These are phyloP conservation scores for Sarcophaga subvicina DNA, from an alignment of 2,888 invertebrate genomes.

Conservation along the genomic window DNA sequence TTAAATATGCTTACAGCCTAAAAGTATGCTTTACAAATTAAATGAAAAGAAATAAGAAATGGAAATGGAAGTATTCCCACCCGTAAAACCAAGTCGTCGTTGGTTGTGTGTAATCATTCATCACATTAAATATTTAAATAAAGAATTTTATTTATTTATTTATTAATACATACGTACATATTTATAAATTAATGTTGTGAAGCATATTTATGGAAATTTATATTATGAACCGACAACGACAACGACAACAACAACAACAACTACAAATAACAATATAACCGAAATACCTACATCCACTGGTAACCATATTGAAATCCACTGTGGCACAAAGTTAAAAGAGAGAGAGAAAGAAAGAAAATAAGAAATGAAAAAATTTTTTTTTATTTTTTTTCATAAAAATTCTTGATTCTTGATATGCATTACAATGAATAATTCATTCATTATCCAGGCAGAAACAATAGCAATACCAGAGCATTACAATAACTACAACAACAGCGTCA, in stretches of 20 bases:
- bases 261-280: constrained; percentile 7
- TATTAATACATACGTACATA: neutral
- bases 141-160: neutral
- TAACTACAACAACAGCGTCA: neutral
- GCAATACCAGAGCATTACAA: neutral
- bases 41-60: neutral
- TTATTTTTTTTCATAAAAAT: constrained; percentile 27
- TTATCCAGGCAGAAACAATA: neutral
- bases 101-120: neutral
- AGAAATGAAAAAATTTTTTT: constrained; percentile 20
- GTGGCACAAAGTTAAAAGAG: constrained; percentile 53
- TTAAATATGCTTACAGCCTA: neutral
- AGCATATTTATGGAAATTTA: neutral
- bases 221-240: neutral
- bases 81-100: neutral
- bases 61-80: neutral
- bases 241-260: neutral
- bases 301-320: constrained; percentile 74
- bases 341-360: constrained; percentile 37
- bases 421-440: constrained; percentile 53
- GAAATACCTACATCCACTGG: constrained; percentile 74
- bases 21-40: neutral
- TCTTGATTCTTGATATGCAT: constrained; percentile 42
- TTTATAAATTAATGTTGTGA: constrained; percentile 19
- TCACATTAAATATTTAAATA: neutral